phyloP scores from a whole-genome alignment of 2,888 invertebrate species.

The Synanthedon tipuliformis region DNA sequence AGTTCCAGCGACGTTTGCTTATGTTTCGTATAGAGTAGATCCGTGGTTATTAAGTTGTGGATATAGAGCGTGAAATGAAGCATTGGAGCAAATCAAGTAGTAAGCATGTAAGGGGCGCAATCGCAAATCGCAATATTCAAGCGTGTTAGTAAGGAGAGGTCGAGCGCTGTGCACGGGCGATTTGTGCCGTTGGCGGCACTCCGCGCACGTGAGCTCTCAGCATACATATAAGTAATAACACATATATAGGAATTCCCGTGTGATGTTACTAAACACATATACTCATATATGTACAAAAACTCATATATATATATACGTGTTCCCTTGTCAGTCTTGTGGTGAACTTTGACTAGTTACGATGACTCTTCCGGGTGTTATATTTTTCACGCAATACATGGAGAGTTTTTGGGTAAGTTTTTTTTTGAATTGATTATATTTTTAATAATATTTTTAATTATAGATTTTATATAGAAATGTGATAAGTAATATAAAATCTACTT shows the following conservation, averaged over 20 bases:
- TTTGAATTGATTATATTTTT: not conserved
- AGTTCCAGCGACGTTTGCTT: no score
- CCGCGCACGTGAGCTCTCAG: constrained; percentile 20
- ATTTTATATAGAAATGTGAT: no score
- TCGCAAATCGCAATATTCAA: constrained; percentile 28
- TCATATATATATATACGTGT: constrained; percentile 31
- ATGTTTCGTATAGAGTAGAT: constrained; percentile 22
- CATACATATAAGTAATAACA: constrained; percentile 32
- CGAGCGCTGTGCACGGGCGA: constrained; percentile 7
- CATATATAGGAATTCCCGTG: constrained; percentile 44
- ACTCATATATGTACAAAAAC: constrained; percentile 31
- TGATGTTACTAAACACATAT: constrained; percentile 49
- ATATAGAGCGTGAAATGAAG: constrained; percentile 64
- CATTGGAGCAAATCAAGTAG: constrained; percentile 55
- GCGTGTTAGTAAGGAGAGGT: constrained; percentile 20
- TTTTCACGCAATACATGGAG: constrained; percentile 58
- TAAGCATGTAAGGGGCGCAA: constrained; percentile 58
- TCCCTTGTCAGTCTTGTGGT: constrained; percentile 42
- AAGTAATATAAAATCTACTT: no score
- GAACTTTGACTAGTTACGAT: constrained; percentile 42
- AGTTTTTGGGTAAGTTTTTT: constrained; percentile 59
- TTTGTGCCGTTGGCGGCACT: constrained; percentile 13
- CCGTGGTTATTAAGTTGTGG: constrained; percentile 54
- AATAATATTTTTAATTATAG: no score
- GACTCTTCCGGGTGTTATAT: constrained; percentile 58